These are phyloP conservation scores for Cariama cristata DNA, from an alignment of 2,113 vertebrate genomes.

Conservation along the genomic window DNA sequence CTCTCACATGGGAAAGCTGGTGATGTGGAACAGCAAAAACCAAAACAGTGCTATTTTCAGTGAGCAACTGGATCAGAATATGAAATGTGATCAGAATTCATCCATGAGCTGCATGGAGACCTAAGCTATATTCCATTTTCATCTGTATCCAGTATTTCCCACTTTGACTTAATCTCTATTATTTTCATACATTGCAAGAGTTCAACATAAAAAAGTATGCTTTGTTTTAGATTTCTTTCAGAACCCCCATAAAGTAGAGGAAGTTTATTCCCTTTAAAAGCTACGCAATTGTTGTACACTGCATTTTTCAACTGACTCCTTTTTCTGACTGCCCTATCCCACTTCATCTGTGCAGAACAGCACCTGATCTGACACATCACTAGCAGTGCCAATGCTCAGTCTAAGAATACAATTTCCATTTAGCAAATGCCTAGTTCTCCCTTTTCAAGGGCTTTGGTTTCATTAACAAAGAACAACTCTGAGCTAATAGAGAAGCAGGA, in stretches of 20 bases:
- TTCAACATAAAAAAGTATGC: not conserved
- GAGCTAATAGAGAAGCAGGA: not conserved
- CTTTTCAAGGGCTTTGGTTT: not conserved
- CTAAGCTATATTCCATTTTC: not conserved
- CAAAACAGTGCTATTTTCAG: not conserved
- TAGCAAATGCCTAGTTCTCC: not conserved
- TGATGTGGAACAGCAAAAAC: not conserved
- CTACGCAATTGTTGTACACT: not conserved
- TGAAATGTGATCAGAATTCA: not conserved
- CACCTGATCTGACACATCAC: not conserved
- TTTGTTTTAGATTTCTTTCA: not conserved
- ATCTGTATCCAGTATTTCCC: not conserved
- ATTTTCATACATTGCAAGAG: not conserved
- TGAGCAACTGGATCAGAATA: not conserved
- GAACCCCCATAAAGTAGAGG: not conserved
- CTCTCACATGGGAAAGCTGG: not conserved
- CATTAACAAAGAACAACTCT: not conserved
- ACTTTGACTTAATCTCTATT: not conserved
- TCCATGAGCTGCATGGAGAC: not conserved
- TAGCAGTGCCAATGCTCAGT: not conserved
- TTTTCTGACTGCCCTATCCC: not conserved
- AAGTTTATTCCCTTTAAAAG: not conserved
- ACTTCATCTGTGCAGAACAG: not conserved
- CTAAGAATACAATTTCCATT: not conserved
- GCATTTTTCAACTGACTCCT: not conserved